Conservation (phyloP, 2,113 vertebrate species). For the Oreocharis arfaki region DNA sequence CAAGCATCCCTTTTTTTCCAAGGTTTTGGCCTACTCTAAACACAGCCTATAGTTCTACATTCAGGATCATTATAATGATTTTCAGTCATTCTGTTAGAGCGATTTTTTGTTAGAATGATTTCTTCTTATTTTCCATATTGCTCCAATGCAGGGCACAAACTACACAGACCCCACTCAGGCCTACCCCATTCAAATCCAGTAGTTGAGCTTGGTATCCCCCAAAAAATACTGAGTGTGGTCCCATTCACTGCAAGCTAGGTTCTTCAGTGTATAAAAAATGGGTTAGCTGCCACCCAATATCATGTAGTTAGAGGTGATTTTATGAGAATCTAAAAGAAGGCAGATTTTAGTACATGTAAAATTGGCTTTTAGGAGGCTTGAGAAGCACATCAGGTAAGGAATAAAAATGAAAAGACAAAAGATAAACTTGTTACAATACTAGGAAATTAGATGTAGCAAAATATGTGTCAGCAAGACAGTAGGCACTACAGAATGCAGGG, state of each 20-base stretch:
- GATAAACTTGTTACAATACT: background rate
- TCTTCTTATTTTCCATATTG: background rate
- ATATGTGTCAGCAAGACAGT: background rate
- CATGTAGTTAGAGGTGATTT: background rate
- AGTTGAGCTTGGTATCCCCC: background rate
- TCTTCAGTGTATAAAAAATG: background rate
- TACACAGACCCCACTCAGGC: background rate
- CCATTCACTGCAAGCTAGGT: background rate
- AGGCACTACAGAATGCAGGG: background rate
- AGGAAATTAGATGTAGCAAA: background rate
- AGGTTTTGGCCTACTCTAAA: background rate
- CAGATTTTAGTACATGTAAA: background rate
- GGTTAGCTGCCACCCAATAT: background rate
- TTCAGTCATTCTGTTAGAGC: background rate
- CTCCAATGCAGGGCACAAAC: background rate
- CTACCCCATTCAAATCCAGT: background rate
- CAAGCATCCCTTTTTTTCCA: background rate
- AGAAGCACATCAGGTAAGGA: background rate
- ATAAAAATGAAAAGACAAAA: background rate
- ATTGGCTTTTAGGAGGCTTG: background rate
- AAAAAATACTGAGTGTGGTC: background rate
- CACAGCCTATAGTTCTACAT: background rate
- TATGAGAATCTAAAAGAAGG: background rate
- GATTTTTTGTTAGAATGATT: background rate
- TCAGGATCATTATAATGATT: background rate